Evolutionary conservation across 2,113 vertebrate species (phyloP).

Genomic region (Lepus europaeus): DNA sequence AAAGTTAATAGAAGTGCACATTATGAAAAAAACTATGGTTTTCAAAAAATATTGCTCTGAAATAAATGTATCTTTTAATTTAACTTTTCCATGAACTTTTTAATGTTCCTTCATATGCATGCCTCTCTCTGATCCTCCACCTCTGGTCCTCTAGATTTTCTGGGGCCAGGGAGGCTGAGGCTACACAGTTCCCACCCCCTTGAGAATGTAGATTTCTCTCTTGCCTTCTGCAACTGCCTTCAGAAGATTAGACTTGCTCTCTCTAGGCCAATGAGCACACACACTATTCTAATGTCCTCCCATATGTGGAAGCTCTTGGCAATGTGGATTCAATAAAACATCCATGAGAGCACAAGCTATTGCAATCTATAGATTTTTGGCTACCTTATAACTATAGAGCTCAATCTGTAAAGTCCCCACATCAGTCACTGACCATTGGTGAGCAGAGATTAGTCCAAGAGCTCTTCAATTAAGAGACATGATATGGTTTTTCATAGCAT

Average conservation of each 20-base stretch:
- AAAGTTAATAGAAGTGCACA: too few relatives aligned
- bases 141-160: background rate
- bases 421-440: background rate
- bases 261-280: background rate
- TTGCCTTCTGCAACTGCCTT: background rate
- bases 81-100: too few relatives aligned
- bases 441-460: constrained; percentile 1
- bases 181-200: background rate
- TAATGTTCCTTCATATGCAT: too few relatives aligned
- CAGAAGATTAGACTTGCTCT: background rate
- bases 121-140: background rate
- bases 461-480: background rate
- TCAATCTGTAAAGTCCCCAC: background rate
- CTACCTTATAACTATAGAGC: background rate
- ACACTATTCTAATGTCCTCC: background rate
- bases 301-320: background rate
- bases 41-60: too few relatives aligned
- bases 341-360: background rate
- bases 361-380: constrained; percentile 1
- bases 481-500: background rate
- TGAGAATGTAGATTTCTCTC: background rate
- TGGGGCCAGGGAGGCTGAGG: background rate
- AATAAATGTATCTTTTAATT: too few relatives aligned
- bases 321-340: background rate
- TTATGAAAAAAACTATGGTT: too few relatives aligned